Percentiles rank a stretch among this genome's conserved stretches.
phyloP scores from a whole-genome alignment of 2,888 invertebrate species.

The Cataglyphis altisquamis region DNA sequence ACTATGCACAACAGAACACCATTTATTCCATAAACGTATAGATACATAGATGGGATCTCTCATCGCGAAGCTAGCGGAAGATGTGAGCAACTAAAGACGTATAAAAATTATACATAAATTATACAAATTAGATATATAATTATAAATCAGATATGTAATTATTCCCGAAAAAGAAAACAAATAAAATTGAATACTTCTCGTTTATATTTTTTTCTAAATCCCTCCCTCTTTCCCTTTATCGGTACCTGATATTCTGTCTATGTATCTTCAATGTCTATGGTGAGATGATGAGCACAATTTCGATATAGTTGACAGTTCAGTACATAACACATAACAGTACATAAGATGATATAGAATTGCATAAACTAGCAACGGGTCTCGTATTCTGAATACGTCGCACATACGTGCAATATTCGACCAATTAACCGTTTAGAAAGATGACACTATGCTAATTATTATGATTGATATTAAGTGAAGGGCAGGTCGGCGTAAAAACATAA shows the following conservation, averaged over 20 bases:
- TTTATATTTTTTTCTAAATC: too few relatives aligned
- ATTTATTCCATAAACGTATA: too few relatives aligned
- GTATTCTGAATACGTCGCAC: neutral
- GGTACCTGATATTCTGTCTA: neutral
- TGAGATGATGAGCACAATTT: neutral
- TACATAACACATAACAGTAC: neutral
- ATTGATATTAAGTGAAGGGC: conserved; percentile 36
- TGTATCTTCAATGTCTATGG: neutral
- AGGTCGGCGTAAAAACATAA: conserved; percentile 16
- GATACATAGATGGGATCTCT: too few relatives aligned
- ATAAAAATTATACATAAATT: too few relatives aligned
- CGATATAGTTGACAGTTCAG: neutral
- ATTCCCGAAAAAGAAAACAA: too few relatives aligned
- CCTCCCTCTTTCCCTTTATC: too few relatives aligned
- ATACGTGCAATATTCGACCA: neutral
- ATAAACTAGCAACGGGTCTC: neutral
- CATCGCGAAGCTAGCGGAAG: too few relatives aligned
- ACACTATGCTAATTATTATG: conserved; percentile 43
- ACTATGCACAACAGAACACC: too few relatives aligned
- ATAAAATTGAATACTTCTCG: too few relatives aligned
- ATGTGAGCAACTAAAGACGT: too few relatives aligned
- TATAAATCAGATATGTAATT: too few relatives aligned
- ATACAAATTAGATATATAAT: too few relatives aligned
- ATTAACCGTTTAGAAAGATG: neutral
- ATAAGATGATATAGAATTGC: conserved; percentile 9